phyloP scores from a whole-genome alignment of 30 jellyfish, hydroid and myxozoan genomes.

The Catostylus mosaicus region DNA sequence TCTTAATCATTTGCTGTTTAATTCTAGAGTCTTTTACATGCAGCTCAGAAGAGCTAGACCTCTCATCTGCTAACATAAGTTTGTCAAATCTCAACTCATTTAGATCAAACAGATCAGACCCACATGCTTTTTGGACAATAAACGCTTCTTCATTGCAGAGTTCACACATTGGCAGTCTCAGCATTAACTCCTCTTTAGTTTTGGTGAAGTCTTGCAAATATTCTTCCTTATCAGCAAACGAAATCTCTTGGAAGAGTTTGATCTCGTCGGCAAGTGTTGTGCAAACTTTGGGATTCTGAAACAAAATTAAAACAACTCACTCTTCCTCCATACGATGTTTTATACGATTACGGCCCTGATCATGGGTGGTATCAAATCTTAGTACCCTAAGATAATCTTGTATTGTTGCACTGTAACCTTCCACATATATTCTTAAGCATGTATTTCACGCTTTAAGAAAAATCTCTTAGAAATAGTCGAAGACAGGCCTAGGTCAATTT shows the following conservation, averaged over 20 bases:
- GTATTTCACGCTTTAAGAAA: no score
- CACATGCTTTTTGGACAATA: background rate
- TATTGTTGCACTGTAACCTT: no score
- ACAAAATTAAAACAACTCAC: no score
- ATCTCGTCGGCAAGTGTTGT: slow-evolving; percentile 26
- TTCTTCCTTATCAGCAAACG: slow-evolving; percentile 22
- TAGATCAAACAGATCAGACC: background rate
- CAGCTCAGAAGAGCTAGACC: background rate
- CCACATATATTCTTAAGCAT: no score
- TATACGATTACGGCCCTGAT: no score
- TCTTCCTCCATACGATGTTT: no score
- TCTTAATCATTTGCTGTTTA: background rate
- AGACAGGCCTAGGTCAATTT: no score
- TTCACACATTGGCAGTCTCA: background rate
- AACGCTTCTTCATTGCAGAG: background rate
- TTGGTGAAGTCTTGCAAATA: background rate
- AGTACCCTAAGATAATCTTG: no score
- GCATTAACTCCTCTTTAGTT: background rate
- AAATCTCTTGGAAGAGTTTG: slow-evolving; percentile 15
- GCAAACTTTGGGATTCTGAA: slow-evolving; percentile 22
- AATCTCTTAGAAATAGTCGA: background rate
- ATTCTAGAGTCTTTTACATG: background rate
- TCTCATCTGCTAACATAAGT: background rate
- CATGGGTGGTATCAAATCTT: no score
- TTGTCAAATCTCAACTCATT: background rate